Base-by-base conservation (phyloP, 2,113 vertebrate species). In the Cavia porcellus region DNA sequence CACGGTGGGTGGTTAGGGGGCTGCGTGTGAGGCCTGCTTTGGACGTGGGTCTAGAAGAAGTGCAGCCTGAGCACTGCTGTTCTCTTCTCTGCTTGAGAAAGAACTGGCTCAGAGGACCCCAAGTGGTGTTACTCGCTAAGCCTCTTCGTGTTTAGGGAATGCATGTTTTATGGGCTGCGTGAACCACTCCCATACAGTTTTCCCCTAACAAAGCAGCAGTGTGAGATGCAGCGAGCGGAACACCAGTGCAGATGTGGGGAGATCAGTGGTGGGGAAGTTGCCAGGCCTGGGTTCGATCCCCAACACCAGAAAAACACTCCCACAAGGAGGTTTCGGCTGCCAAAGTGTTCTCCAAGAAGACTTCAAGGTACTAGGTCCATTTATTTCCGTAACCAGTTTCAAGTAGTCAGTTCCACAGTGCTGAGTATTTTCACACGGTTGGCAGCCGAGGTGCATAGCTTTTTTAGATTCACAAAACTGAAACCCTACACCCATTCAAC, bases 191-290 rank as follows among this genome's bases (percentile, higher is more conserved):
- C 82, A 72, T n/a, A 1, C 57, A 57, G 68, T 50, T 85, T 75
- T 32, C 13, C 13, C 38, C 28, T 5, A 66, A 68, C 72, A 52
- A 85, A 19, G 45, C 22, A 24, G 30, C 12, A 17, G 5, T 25
- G 35, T 93, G 45, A 93, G 92, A 89, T 85, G 81, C n/a, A 24
- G 14, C 17, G 14, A 81, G 61, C 91, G 68, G 52, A 93, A 75
- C 84, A 79, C 90, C 50, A 72, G 61, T 22, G 47, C 0, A 55
- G 38, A 38, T 35, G 19, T n/a, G 24, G 81, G 52, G 38, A 50
- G 35, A 38, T 61, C 28, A 61, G 61, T 7, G 42, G 70, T 30
- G 30, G 32, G 52, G 30, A 25, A 6, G 52, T 30, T 20, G 62
- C 42, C 77, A 89, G 24, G 52, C 52, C 38, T 42, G 64, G 10